Base-by-base conservation (phyloP, 2,888 invertebrate species). In the Dione vanillae region DNA sequence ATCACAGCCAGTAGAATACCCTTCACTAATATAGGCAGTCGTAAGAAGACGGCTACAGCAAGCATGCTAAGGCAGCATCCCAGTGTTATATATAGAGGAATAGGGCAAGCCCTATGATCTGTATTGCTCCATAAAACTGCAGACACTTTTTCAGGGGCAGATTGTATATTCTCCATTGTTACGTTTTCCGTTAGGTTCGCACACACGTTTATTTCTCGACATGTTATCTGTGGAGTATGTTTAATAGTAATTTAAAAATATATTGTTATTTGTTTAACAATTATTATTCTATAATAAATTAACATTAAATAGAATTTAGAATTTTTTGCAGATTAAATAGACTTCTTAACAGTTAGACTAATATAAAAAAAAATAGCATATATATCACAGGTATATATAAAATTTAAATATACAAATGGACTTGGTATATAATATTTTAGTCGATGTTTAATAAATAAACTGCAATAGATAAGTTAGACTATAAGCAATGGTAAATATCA, bases 1-100 rank as follows among this genome's bases (percentile, higher is more conserved):
- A 97, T 97, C 70, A 97, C 94, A 3, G 96, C 87, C 66, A 98
- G 94, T 35, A 98, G 93, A 62, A 96, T 91, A 9, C 96, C 95
- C 89, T 98, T 98, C 74, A 97, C 94, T 75, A 97, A 88, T 76
- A 98, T 97, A 10, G 98, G 97, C 65, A 98, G 94, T 74, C 95
- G 94, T 65, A 98, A 94, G 88, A 98, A 98, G 71, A 98, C 95
- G 0, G 97, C 96, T 40, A 98, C 97, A 0, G 97, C 96, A 70
- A 98, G 94, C 90, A 97, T 97, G 66, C 97, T 96, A 77, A 98
- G 94, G 67, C 97, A 95, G 79, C 97, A 97, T 12, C 97, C 97
- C 14, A 98, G 90, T 7, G 97, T 96, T 52, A 98, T 96, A 88
- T 98, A 98, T 71, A 98, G 96, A 0, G 98, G 98, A 68, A 98